Evolutionary conservation across 1,140 invertebrate genomes (phyloP), one percentile per base, ranked within the genome.

Genomic region (Lepidostoma basale): DNA sequence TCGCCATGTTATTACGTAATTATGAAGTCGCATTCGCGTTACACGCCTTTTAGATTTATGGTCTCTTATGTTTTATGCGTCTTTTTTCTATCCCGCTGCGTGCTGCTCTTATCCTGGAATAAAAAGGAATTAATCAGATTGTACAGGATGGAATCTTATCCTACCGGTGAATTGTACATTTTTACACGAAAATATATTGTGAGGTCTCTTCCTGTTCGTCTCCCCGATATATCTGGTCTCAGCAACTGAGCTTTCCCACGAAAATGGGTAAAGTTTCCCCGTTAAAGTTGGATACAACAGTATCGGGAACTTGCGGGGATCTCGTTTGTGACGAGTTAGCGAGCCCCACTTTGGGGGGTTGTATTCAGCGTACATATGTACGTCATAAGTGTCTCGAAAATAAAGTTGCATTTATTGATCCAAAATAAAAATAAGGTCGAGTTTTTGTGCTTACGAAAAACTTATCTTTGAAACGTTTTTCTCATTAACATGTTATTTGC

Each of bases 171-270:
- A n/a, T 40, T 40, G 39, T 8, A 14, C 12, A 40, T 40, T 3
- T 0, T 40, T 3, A 40, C 18, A 40, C 14, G 3, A 25, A 12
- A 49, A 49, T 25, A 5, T 49, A 49, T 23, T 10, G 8, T 40
- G 39, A 40, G 18, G 39, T 8, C 39, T 40, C 39, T 40, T 40
- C 39, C 39, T n/a, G 44, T 26, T n/a, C n/a, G n/a, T n/a, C n/a
- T n/a, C n/a, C 26, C n/a, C n/a, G 4, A 25, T 62, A 26, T 62
- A 62, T 62, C 58, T 62, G 23, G 22, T 14, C 18, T n/a, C 28
- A 62, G 45, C 58, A 62, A 62, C 58, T 62, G 58, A 40, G 39
- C 26, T 62, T 62, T 62, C 58, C 58, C 58, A 62, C 36, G 16
- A 18, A 62, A 62, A 62, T 62, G 58, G 40, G 58, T 28, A 62